These are phyloP conservation scores for Thamnophis sirtalis DNA, from an alignment of 2,113 vertebrate genomes.

Conservation along the genomic window DNA sequence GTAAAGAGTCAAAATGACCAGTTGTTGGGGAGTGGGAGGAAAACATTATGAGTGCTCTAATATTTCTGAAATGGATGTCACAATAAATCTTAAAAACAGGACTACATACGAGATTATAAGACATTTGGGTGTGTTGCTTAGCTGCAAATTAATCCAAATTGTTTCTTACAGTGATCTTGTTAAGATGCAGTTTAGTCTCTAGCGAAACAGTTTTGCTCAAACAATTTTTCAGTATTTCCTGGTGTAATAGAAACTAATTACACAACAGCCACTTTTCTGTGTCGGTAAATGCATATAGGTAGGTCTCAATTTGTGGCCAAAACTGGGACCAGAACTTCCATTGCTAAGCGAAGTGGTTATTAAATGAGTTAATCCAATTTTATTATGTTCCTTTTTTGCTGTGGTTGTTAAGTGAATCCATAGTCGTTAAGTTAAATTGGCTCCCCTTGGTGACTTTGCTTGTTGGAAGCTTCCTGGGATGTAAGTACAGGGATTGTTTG, in stretches of 20 bases:
- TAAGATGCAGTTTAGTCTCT: background rate
- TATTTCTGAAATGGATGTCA: constrained; percentile 39
- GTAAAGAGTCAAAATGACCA: constrained; percentile 5
- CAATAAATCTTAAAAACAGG: constrained; percentile 22
- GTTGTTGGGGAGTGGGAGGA: background rate
- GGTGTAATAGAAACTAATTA: constrained; percentile 15
- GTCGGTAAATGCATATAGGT: background rate
- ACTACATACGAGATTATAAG: constrained; percentile 30
- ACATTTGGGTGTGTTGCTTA: constrained; percentile 6
- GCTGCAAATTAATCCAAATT: background rate
- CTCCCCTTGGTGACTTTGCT: background rate
- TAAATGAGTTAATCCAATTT: background rate
- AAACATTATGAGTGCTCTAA: constrained; percentile 9
- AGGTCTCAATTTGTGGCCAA: background rate
- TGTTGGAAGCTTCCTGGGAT: background rate
- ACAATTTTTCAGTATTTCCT: background rate
- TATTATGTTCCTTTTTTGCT: background rate
- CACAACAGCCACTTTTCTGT: background rate
- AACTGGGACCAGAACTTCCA: background rate
- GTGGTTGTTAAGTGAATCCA: background rate
- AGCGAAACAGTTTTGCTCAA: background rate
- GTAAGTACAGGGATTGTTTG: background rate
- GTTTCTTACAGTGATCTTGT: background rate
- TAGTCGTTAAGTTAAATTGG: background rate
- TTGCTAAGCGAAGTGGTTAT: background rate